Conservation (phyloP, 2,797 vertebrate species). For the Astyanax mexicanus region DNA sequence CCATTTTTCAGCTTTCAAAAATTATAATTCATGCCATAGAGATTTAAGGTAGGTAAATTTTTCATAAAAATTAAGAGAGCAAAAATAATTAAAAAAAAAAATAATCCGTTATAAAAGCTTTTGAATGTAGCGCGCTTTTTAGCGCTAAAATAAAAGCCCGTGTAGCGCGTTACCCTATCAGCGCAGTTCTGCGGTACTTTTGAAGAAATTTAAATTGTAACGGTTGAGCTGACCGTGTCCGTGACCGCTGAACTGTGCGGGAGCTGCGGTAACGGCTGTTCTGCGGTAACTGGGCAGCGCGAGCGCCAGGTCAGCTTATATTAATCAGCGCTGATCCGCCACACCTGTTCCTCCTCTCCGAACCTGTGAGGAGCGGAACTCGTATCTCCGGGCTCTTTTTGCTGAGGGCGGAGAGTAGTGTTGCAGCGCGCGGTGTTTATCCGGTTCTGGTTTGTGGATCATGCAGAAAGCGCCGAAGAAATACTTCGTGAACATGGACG, state of each 20-base stretch:
- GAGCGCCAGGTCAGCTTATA: neutral
- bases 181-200: no score
- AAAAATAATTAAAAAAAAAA: no score
- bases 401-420: constrained; percentile 47
- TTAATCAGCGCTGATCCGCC: constrained; percentile 57
- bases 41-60: no score
- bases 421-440: constrained; percentile 52
- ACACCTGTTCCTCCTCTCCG: constrained; percentile 49
- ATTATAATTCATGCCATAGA: no score
- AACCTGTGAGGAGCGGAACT: constrained; percentile 56
- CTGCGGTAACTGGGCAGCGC: neutral
- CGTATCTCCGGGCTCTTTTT: constrained; percentile 46
- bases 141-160: no score
- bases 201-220: constrained; percentile 5
- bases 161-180: neutral
- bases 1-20: no score
- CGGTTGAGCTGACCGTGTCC: no score
- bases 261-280: neutral
- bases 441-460: constrained; percentile 55
- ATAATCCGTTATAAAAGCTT: no score
- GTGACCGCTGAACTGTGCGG: neutral
- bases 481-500: constrained; percentile 93
- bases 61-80: no score
- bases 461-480: constrained; percentile 95
- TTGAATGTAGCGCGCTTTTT: no score